Evolutionary conservation across 2,888 invertebrate genomes (phyloP).

Genomic region (Byasa hedistus): DNA sequence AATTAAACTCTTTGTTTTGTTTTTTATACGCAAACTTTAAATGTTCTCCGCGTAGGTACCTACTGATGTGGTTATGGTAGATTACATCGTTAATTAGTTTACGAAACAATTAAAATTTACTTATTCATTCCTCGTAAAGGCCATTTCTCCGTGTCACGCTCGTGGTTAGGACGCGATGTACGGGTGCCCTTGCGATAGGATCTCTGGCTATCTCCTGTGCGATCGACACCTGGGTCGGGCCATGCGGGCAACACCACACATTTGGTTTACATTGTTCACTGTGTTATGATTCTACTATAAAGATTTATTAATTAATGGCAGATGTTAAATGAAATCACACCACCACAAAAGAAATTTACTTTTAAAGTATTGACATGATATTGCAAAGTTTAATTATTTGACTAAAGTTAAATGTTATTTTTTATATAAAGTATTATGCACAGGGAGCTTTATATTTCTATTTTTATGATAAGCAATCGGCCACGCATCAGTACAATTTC

Average conservation of each 20-base stretch:
- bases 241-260: conserved; percentile 56
- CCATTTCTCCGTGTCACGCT: conserved; percentile 47
- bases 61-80: background rate
- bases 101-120: conserved; percentile 26
- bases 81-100: conserved; percentile 15
- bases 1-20: no score
- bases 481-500: no score
- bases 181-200: conserved; percentile 71
- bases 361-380: no score
- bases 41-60: background rate
- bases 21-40: no score
- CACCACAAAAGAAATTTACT: no score
- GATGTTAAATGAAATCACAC: no score
- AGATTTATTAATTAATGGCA: no score
- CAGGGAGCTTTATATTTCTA: no score
- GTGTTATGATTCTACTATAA: conserved; percentile 12
- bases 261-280: conserved; percentile 15
- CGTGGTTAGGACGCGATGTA: conserved; percentile 45
- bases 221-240: conserved; percentile 71
- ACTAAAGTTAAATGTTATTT: no score
- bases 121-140: conserved; percentile 40
- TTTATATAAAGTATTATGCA: no score
- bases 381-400: no score
- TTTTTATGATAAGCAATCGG: no score
- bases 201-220: conserved; percentile 62